Evolutionary conservation across 2,113 vertebrate species (phyloP), one percentile per base, ranked within the genome.

Genomic region (Muntiacus reevesi): DNA sequence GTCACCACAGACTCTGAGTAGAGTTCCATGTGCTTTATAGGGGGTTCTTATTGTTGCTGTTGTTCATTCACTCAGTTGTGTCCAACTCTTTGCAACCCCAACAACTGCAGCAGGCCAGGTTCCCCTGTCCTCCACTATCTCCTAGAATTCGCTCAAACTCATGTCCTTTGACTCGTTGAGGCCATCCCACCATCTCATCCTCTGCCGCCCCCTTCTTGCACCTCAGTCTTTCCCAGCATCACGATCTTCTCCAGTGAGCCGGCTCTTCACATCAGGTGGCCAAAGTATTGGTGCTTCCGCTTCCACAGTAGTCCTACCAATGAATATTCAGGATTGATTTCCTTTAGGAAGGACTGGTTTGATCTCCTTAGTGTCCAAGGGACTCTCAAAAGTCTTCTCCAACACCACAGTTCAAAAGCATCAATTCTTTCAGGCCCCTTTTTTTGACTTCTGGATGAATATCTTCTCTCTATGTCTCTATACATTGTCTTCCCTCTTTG

Each of bases 361-460:
- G n/a, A 71, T 71, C 64, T 57, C 55, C 23, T 36, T 21, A 21
- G 64, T 10, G 8, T 36, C 64, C n/a, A 67, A 36, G 33, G 9
- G 64, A 67, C 33, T 67, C 64, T 67, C 17, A 67, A 11, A n/a
- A 21, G 64, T 67, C 64, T 36, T 67, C 33, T 67, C 64, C 8
- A 67, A 17, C 64, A 67, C 9, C 33, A 67, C 64, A 21, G 64
- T 36, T 5, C 2, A 36, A n/a, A 67, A 21, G 17, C 36, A 21
- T 67, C 17, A 1, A 21, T 36, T 67, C 64, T 67, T 30, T 7
- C 0, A 10, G 43, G 7, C 5, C 30, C 43, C 19, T 45, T 16
- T 43, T 28, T 45, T 89, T 2, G 10, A 1, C 14, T 59, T 45
- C 2, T 5, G 33, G 2, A n/a, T 16, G 54, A 25, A 2, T 5